Conservation (phyloP, 2,797 vertebrate species). For the Philypnodon macrostomus region DNA sequence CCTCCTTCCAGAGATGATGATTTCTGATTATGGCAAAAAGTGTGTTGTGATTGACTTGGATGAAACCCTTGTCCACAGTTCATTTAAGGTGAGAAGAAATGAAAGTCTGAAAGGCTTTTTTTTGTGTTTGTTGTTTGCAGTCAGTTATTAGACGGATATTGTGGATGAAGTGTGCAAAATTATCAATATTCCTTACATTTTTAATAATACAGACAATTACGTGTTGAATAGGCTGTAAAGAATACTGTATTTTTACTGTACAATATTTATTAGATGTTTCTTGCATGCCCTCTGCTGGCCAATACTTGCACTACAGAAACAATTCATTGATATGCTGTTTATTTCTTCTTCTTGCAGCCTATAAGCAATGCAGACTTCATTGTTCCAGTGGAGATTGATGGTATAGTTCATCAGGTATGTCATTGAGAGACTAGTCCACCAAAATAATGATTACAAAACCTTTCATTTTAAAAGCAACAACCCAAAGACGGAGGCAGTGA, state of each 20-base stretch:
- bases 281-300: conserved; percentile 48
- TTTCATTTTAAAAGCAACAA: conserved; percentile 14
- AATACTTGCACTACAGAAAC: conserved; percentile 25
- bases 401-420: conserved; percentile 95
- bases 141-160: too few relatives aligned
- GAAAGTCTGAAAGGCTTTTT: neutral
- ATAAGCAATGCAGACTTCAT: conserved; percentile 98
- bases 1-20: conserved; percentile 95
- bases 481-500: conserved; percentile 68
- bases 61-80: conserved; percentile 97
- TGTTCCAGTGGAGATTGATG: conserved; percentile 97
- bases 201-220: too few relatives aligned
- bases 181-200: too few relatives aligned
- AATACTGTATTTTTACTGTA: too few relatives aligned
- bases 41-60: conserved; percentile 99
- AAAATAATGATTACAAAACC: neutral
- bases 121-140: neutral
- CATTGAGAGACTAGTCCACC: neutral
- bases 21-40: conserved; percentile 94
- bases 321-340: neutral
- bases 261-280: too few relatives aligned
- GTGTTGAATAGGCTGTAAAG: too few relatives aligned
- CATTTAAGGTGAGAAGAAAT: conserved; percentile 88
- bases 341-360: conserved; percentile 80
- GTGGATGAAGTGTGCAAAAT: too few relatives aligned